phyloP scores from a whole-genome alignment of 2,797 vertebrate genomes.

The Aldrovandia affinis region DNA sequence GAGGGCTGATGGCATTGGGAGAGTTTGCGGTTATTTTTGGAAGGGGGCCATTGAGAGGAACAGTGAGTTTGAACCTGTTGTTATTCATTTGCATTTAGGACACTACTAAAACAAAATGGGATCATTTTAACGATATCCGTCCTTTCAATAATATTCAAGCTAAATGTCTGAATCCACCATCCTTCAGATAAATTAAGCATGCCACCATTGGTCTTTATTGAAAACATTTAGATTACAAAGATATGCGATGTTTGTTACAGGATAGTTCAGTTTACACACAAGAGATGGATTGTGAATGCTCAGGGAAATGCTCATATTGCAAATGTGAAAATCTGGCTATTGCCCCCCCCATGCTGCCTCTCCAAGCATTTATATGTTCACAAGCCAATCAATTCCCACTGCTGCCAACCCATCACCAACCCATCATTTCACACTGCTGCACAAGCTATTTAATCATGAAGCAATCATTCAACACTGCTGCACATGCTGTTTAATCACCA shows the following conservation, averaged over 20 bases:
- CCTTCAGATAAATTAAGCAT: background rate
- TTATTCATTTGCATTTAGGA: too few species aligned
- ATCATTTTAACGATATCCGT: too few species aligned
- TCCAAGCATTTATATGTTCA: background rate
- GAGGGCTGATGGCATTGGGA: background rate
- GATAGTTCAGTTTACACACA: background rate
- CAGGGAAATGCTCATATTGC: background rate
- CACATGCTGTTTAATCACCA: background rate
- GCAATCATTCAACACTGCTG: background rate
- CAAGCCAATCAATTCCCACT: too few species aligned
- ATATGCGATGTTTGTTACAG: background rate
- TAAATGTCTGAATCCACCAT: background rate
- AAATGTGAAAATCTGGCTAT: background rate
- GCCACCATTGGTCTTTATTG: conserved; percentile 37
- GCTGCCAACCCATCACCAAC: background rate
- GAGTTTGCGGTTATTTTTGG: too few species aligned
- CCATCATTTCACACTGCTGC: background rate
- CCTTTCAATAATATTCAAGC: background rate
- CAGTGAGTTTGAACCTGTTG: too few species aligned
- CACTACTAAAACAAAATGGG: too few species aligned
- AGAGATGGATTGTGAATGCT: background rate
- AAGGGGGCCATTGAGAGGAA: too few species aligned
- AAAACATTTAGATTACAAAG: conserved; percentile 14
- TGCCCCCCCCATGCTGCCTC: background rate
- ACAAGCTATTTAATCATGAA: too few species aligned